These are phyloP conservation scores for Rosalia funebris DNA, from an alignment of 2,888 invertebrate genomes.

Conservation along the genomic window DNA sequence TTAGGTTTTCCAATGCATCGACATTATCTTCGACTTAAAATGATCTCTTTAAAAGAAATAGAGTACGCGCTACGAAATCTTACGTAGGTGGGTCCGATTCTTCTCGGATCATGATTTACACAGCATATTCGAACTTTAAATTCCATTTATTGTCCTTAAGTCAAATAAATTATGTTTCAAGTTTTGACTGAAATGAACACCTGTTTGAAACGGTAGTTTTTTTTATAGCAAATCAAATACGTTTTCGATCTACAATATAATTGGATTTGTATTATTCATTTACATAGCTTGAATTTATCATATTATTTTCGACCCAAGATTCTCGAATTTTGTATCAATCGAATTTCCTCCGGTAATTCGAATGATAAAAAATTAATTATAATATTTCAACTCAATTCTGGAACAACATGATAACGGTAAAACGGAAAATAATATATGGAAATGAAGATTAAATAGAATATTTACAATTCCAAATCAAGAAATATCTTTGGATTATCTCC, in stretches of 20 bases:
- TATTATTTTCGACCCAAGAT: no score
- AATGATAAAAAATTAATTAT: no score
- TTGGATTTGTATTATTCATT: not conserved
- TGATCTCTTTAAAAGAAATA: not conserved
- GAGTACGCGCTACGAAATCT: not conserved
- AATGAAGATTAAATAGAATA: no score
- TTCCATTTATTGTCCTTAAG: constrained; percentile 1
- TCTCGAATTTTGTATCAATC: no score
- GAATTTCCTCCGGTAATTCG: no score
- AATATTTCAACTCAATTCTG: no score
- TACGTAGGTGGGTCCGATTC: not conserved
- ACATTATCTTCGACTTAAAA: not conserved
- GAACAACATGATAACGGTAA: no score
- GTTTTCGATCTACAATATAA: not conserved
- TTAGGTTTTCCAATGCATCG: not conserved
- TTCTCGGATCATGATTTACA: constrained; percentile 2
- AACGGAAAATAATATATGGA: no score
- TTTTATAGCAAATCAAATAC: not conserved
- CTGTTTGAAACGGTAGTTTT: not conserved
- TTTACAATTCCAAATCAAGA: no score
- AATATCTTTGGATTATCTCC: no score
- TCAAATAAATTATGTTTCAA: not conserved
- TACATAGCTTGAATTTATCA: no score
- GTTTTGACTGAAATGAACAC: constrained; percentile 1
- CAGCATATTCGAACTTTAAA: not conserved